These are phyloP conservation scores for Seriola rivoliana DNA, from an alignment of 2,113 vertebrate species.

Conservation along the genomic window DNA sequence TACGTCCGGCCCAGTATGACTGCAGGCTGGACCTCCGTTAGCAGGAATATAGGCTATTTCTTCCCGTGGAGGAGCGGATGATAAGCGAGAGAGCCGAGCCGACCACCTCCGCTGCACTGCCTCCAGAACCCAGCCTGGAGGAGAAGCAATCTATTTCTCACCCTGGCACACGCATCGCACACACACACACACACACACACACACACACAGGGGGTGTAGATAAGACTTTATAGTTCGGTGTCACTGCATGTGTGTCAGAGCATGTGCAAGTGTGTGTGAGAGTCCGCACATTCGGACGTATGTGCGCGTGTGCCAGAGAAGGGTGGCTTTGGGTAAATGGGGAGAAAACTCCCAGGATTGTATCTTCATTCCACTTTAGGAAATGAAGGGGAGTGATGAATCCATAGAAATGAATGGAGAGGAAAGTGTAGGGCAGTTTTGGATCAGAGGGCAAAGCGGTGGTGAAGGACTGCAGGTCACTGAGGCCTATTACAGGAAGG, in stretches of 20 bases:
- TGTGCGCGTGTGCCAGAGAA: not conserved
- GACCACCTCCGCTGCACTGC: constrained; percentile 22
- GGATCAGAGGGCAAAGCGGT: constrained; percentile 20
- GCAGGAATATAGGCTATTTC: constrained; percentile 29
- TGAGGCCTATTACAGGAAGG: constrained; percentile 40
- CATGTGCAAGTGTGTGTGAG: constrained; percentile 2
- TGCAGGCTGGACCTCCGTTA: constrained; percentile 19
- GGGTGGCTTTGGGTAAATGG: constrained; percentile 41
- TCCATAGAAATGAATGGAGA: constrained; percentile 45
- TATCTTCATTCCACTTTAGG: constrained; percentile 67
- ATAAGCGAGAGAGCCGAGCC: constrained; percentile 40
- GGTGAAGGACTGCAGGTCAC: constrained; percentile 63
- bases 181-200: not conserved
- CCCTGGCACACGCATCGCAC: constrained; percentile 1
- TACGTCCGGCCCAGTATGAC: constrained; percentile 6
- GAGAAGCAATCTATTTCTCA: constrained; percentile 58
- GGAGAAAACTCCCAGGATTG: constrained; percentile 35
- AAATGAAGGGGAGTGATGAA: constrained; percentile 64
- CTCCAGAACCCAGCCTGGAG: constrained; percentile 33
- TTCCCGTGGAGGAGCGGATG: constrained; percentile 33
- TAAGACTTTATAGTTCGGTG: constrained; percentile 27
- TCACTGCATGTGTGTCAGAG: constrained; percentile 14
- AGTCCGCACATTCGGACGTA: not conserved
- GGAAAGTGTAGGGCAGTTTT: constrained; percentile 27
- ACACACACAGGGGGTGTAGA: constrained; percentile 10